A percentile compares a stretch with the other conserved stretches of the same genome.
phyloP scores from a whole-genome alignment of 2,113 vertebrate species.

The Vicugna pacos region DNA sequence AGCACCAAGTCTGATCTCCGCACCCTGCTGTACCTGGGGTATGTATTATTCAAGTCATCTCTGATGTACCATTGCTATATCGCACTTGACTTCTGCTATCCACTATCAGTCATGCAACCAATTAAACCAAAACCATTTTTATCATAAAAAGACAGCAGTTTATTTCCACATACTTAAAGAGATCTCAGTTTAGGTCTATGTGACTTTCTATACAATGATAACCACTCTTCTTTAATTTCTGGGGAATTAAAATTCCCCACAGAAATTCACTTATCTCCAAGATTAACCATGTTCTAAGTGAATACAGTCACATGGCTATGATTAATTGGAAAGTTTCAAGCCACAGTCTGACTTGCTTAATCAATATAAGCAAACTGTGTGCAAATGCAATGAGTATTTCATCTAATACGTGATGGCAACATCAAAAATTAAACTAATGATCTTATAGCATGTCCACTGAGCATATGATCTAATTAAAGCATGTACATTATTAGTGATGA shows the following conservation, averaged over 20 bases:
- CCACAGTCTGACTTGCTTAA: neutral
- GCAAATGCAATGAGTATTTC: conserved; percentile 22
- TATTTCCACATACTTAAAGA: neutral
- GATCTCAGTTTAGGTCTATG: neutral
- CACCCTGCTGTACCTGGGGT: neutral
- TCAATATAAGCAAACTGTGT: neutral
- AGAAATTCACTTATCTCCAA: neutral
- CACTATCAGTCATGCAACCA: neutral
- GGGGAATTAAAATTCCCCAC: neutral
- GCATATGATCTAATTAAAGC: conserved; percentile 28
- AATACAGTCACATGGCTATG: neutral
- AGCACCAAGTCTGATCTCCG: neutral
- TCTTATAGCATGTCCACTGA: conserved; percentile 7
- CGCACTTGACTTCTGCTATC: neutral
- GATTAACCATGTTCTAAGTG: neutral
- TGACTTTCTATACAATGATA: neutral
- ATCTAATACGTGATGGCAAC: conserved; percentile 20
- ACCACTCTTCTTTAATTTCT: neutral
- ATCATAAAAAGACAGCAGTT: neutral
- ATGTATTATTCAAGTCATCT: neutral
- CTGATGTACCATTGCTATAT: neutral
- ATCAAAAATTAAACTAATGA: neutral
- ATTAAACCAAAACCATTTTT: neutral
- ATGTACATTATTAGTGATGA: neutral
- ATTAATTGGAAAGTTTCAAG: conserved; percentile 35